Conservation (phyloP, 2,113 vertebrate genomes). For the Talpa occidentalis region DNA sequence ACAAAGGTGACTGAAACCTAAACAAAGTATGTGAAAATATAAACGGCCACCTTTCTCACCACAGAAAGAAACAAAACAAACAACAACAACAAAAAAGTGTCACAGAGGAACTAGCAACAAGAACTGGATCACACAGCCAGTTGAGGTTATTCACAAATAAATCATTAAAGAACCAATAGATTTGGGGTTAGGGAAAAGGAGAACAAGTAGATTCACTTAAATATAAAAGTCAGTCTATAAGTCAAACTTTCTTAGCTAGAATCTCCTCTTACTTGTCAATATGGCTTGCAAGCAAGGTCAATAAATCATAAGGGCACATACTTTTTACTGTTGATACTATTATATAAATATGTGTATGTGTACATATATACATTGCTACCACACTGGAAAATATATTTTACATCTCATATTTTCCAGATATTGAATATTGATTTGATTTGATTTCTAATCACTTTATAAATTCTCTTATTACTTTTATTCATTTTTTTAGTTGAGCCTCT, state of each 20-base stretch:
- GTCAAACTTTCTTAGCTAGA: neutral
- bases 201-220: neutral
- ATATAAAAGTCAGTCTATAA: neutral
- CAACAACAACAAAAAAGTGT: neutral
- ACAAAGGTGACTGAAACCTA: neutral
- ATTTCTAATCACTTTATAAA: neutral
- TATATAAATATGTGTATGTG: neutral
- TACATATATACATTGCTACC: neutral
- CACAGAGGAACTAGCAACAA: neutral
- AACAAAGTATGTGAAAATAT: neutral
- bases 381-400: neutral
- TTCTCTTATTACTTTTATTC: neutral
- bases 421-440: neutral
- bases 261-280: neutral
- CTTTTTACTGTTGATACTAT: neutral
- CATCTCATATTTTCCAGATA: slow-evolving; percentile 11
- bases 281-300: neutral
- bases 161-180: neutral
- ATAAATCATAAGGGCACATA: neutral
- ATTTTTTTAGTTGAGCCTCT: neutral
- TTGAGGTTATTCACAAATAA: neutral
- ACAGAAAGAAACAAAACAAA: neutral
- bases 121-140: neutral
- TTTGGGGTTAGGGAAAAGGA: too few species aligned
- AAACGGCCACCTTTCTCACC: neutral